These are phyloP conservation scores for Apus apus DNA, from an alignment of 2,113 vertebrate species.

Conservation along the genomic window DNA sequence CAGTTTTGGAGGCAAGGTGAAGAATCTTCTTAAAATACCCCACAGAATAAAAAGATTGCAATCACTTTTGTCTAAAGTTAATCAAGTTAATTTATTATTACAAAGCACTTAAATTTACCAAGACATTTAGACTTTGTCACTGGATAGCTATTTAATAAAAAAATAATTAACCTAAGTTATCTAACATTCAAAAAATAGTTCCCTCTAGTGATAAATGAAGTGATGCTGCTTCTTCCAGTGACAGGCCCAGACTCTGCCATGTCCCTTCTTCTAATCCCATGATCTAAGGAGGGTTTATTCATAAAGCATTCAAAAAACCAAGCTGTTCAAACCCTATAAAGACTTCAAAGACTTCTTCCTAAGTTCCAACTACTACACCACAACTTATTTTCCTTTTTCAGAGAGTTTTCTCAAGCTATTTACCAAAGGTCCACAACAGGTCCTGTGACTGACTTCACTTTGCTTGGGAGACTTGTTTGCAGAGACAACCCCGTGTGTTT, in stretches of 20 bases:
- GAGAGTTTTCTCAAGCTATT: not conserved
- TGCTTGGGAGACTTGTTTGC: not conserved
- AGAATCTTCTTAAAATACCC: not conserved
- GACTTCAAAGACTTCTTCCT: not conserved
- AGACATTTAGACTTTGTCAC: not conserved
- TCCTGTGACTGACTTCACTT: too few species aligned
- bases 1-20: not conserved
- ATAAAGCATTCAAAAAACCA: not conserved
- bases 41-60: accelerated
- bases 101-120: not conserved
- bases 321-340: too few species aligned
- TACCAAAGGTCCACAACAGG: not conserved
- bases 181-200: not conserved
- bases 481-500: not conserved
- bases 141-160: too few species aligned
- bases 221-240: not conserved
- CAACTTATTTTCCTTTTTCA: not conserved
- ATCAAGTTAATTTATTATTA: not conserved
- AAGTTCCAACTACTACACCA: not conserved
- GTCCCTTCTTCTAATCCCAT: not conserved
- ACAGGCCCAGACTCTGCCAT: not conserved
- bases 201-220: not conserved
- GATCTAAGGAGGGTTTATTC: not conserved
- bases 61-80: not conserved
- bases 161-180: not conserved